Percentiles rank a stretch among this genome's conserved stretches.
Evolutionary conservation across 1,140 invertebrate species (phyloP).

Genomic region (Carcinoscorpius rotundicauda): DNA sequence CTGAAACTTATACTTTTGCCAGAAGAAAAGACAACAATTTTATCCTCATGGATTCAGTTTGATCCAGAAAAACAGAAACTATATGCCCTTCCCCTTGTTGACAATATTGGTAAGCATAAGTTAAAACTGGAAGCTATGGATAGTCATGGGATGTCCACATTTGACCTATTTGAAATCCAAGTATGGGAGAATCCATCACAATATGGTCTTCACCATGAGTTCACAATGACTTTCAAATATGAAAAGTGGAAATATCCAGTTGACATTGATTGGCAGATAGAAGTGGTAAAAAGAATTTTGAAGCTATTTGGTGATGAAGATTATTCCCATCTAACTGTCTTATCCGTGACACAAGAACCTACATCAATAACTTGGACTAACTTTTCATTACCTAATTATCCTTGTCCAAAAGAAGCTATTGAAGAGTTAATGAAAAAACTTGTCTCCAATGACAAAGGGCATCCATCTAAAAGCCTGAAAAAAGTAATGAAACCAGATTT

Average conservation of each 20-base stretch:
- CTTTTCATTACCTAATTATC: conserved; percentile 55
- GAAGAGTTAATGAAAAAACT: conserved; percentile 41
- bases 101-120: conserved; percentile 68
- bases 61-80: conserved; percentile 57
- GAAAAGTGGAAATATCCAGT: conserved; percentile 38
- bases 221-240: conserved; percentile 51
- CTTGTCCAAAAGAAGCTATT: conserved; percentile 38
- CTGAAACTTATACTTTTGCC: conserved; percentile 52
- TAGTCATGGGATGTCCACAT: conserved; percentile 51
- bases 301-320: conserved; percentile 54
- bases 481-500: conserved; percentile 25
- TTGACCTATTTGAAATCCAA: conserved; percentile 57
- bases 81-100: conserved; percentile 67
- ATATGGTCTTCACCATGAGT: conserved; percentile 67
- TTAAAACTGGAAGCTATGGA: conserved; percentile 65
- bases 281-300: conserved; percentile 51
- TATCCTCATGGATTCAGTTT: conserved; percentile 72
- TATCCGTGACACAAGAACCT: conserved; percentile 40
- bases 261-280: conserved; percentile 44
- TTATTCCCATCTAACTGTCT: conserved; percentile 52
- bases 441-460: conserved; percentile 26
- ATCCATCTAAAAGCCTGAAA: conserved; percentile 21
- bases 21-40: conserved; percentile 46
- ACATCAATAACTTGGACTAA: conserved; percentile 61
- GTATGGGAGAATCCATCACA: conserved; percentile 61